phyloP scores from a whole-genome alignment of 2,797 vertebrate genomes.

The Crocidura indochinensis region DNA sequence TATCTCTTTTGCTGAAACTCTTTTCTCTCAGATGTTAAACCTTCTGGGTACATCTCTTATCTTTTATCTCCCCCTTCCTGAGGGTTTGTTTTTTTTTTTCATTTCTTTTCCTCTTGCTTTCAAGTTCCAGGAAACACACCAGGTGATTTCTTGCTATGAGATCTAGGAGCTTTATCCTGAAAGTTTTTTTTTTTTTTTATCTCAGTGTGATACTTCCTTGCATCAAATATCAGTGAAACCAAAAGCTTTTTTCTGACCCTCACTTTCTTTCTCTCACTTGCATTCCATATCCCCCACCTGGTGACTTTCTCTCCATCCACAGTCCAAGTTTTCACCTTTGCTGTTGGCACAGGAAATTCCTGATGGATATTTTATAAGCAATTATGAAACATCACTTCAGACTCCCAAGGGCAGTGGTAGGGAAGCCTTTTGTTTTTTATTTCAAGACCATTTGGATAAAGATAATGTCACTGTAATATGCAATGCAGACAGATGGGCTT shows the following conservation, averaged over 20 bases:
- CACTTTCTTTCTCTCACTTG: neutral
- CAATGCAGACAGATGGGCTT: too few species aligned
- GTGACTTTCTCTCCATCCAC: neutral
- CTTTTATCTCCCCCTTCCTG: neutral
- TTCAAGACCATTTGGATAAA: too few species aligned
- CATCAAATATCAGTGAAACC: neutral
- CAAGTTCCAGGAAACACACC: constrained; percentile 21
- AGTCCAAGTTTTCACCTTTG: constrained; percentile 41
- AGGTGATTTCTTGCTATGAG: constrained; percentile 12
- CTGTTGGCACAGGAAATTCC: constrained; percentile 19
- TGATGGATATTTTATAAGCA: constrained; percentile 19
- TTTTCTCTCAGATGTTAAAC: neutral
- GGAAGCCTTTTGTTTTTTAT: too few species aligned
- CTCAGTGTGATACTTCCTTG: neutral
- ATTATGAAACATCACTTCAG: neutral
- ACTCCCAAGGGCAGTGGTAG: neutral
- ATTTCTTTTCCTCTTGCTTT: constrained; percentile 26
- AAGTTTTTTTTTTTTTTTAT: constrained; percentile 52
- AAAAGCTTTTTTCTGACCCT: neutral
- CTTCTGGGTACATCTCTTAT: constrained; percentile 18
- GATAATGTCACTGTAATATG: too few species aligned
- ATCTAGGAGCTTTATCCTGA: constrained; percentile 27
- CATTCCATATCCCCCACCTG: neutral
- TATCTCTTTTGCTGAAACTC: neutral
- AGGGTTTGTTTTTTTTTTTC: constrained; percentile 36